Evolutionary conservation across 2,888 invertebrate species (phyloP), one percentile per base, ranked within the genome.

Genomic region (Melanchra persicariae): DNA sequence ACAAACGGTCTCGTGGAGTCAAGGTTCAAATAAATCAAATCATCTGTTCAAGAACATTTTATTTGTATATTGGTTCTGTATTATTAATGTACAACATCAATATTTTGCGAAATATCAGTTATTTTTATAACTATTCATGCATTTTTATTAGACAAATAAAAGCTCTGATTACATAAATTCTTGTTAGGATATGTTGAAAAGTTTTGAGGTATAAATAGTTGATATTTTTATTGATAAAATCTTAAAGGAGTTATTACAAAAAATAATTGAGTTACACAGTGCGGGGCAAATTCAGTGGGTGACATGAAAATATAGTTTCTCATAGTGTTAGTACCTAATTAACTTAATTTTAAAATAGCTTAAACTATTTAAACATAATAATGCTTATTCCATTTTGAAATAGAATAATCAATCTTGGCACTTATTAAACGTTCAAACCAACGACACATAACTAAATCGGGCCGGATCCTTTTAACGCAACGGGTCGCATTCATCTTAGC

Each of bases 31-130:
- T 3, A 30, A 81, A 79, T 62, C 26, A 64, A 75, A 60, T 69
- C 37, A 70, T 74, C 26, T 81, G 77, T 69, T 84, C 70, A 81
- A 82, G 88, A 85, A 87, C 80, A 84, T 85, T 87, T 87, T 87
- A 88, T 87, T 88, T 88, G 82, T 88, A 88, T 88, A 90, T 90
- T 91, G 91, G 91, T 90, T 85, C 90, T 89, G 87, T 86, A 91
- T 77, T 84, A 88, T 68, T 74, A 82, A 71, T 82, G 51, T 82
- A 85, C 90, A 87, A 89, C 88, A 89, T 88, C 87, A 81, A 89
- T 85, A 87, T 77, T 65, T 83, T 69, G 78, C 57, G 76, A 86
- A 81, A 79, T 85, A 84, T 81, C 79, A 70, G 69, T 75, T 79
- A 75, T 73, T 9, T 70, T 77, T 77, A 74, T 71, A 64, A 57